Evolutionary conservation across 2,113 vertebrate genomes (phyloP).

Genomic region (Pungitius pungitius): DNA sequence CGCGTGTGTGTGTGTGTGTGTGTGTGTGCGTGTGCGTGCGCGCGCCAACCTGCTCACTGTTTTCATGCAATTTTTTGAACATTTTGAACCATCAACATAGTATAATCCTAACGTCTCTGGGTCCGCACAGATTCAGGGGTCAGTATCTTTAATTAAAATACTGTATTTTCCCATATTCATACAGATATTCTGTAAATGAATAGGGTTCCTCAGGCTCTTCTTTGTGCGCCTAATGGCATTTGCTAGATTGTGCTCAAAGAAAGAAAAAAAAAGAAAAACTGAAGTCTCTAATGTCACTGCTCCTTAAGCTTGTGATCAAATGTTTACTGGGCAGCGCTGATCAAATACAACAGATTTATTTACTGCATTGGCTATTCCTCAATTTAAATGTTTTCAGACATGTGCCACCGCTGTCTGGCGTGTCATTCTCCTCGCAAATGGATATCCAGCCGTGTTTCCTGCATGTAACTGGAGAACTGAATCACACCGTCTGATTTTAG

Average conservation of each 20-base stretch:
- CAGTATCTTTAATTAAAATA: not conserved
- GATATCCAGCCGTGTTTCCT: not conserved
- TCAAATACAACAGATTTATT: not conserved
- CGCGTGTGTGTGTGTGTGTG: not conserved
- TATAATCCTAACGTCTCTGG: too few relatives aligned
- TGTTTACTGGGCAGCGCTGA: not conserved
- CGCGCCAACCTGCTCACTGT: not conserved
- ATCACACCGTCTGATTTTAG: not conserved
- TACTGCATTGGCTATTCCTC: not conserved
- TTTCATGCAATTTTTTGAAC: not conserved
- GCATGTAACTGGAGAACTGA: not conserved
- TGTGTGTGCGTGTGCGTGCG: not conserved
- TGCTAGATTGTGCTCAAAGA: not conserved
- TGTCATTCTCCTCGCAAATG: not conserved
- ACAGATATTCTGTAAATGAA: not conserved
- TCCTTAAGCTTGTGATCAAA: not conserved
- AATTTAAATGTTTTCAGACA: not conserved
- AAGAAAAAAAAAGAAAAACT: not conserved
- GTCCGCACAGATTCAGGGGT: too few relatives aligned
- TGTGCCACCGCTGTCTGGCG: too few relatives aligned
- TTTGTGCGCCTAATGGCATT: not conserved
- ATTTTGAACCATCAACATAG: conserved; percentile 33
- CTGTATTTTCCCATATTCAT: not conserved
- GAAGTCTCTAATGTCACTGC: not conserved
- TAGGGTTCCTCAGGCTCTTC: not conserved